phyloP scores from a whole-genome alignment of 2,888 invertebrate species.

The Tenodera sinensis region DNA sequence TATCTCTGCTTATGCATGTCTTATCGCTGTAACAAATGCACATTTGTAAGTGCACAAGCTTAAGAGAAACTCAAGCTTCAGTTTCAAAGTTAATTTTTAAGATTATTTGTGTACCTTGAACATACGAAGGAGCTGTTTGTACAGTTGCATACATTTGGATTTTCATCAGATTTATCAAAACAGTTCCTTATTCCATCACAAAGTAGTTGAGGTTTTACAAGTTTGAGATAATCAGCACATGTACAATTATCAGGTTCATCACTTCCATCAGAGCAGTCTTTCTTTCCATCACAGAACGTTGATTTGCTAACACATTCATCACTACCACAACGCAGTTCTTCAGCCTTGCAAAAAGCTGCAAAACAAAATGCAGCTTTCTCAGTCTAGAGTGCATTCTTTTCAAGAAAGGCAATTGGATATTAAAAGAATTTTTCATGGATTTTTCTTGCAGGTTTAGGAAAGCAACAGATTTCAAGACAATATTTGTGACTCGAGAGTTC shows the following conservation, averaged over 20 bases:
- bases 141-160: conserved; percentile 54
- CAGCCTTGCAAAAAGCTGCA: conserved; percentile 35
- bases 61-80: not conserved
- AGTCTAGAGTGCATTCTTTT: too few relatives aligned
- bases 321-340: conserved; percentile 64
- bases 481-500: too few relatives aligned
- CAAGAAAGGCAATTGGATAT: too few relatives aligned
- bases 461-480: too few relatives aligned
- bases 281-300: conserved; percentile 61
- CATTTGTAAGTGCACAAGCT: not conserved
- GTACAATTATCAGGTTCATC: conserved; percentile 64
- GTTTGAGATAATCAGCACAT: conserved; percentile 58
- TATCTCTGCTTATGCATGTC: conserved; percentile 64
- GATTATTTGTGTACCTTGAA: conserved; percentile 50
- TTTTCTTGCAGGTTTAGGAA: too few relatives aligned
- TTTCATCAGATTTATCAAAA: conserved; percentile 71
- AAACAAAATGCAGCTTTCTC: not conserved
- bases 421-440: too few relatives aligned
- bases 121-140: conserved; percentile 51
- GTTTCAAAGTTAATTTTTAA: conserved; percentile 32
- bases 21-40: not conserved
- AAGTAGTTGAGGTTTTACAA: conserved; percentile 63
- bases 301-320: conserved; percentile 66
- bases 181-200: conserved; percentile 78
- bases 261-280: conserved; percentile 68